Evolutionary conservation across 2,113 vertebrate genomes (phyloP).

Genomic region (Oenanthe melanoleuca): DNA sequence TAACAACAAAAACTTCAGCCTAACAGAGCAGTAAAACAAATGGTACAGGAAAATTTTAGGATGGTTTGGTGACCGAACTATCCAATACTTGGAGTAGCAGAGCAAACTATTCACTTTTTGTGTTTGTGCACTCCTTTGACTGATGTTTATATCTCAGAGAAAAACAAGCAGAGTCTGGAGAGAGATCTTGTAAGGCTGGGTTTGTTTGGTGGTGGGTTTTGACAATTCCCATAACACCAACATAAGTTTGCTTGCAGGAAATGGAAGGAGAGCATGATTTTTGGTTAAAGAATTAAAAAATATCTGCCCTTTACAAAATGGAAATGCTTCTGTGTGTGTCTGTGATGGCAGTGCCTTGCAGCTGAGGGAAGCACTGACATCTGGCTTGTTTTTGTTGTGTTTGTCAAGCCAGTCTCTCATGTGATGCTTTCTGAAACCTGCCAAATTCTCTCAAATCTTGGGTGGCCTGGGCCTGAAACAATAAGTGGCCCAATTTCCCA

Average conservation of each 20-base stretch:
- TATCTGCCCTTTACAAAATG: neutral
- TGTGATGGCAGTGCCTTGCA: neutral
- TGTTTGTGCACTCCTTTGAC: neutral
- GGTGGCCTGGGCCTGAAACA: slow-evolving; percentile 45
- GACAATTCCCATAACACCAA: neutral
- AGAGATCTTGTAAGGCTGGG: neutral
- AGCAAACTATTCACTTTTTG: neutral
- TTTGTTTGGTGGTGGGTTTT: neutral
- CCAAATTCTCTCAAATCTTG: slow-evolving; percentile 30
- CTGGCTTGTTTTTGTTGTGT: slow-evolving; percentile 22
- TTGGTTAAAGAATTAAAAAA: neutral
- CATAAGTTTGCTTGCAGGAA: neutral
- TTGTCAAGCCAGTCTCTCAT: neutral
- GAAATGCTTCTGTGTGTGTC: neutral
- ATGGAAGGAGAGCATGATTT: neutral
- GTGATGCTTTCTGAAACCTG: slow-evolving; percentile 5
- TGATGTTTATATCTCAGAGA: neutral
- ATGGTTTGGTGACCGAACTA: neutral
- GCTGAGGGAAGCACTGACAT: neutral
- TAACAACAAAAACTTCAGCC: neutral
- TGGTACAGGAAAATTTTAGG: neutral
- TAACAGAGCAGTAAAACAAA: neutral
- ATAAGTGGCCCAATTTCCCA: neutral
- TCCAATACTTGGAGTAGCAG: neutral
- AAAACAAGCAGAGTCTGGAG: neutral